phyloP scores from a whole-genome alignment of 2,113 vertebrate genomes.

The Chroicocephalus ridibundus region DNA sequence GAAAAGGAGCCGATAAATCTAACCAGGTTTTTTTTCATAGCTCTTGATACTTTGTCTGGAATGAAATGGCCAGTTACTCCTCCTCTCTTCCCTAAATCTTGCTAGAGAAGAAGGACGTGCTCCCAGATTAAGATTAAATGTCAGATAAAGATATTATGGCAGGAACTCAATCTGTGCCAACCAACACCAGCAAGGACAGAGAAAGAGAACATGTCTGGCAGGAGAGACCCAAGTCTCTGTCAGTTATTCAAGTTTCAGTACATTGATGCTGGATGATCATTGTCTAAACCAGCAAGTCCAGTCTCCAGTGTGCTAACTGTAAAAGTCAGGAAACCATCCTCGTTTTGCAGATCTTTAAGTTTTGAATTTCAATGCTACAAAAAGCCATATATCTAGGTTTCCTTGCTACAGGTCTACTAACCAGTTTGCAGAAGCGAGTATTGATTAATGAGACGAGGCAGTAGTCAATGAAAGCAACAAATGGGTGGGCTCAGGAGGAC shows the following conservation, averaged over 20 bases:
- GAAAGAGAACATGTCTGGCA: background rate
- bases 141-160: background rate
- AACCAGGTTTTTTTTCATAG: background rate
- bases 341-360: background rate
- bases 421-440: background rate
- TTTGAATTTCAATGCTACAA: background rate
- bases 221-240: background rate
- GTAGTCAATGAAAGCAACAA: constrained; percentile 8
- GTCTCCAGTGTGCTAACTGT: background rate
- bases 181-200: background rate
- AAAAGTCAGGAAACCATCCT: background rate
- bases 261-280: background rate
- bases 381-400: background rate
- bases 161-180: background rate
- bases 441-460: background rate
- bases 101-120: background rate
- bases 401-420: background rate
- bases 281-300: background rate
- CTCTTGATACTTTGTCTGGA: background rate
- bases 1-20: background rate
- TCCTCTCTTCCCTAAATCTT: background rate
- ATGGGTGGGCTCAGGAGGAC: constrained; percentile 7
- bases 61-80: background rate
- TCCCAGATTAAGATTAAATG: background rate
- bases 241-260: background rate